phyloP scores from a whole-genome alignment of 2,113 vertebrate species.

The Thunnus thynnus region DNA sequence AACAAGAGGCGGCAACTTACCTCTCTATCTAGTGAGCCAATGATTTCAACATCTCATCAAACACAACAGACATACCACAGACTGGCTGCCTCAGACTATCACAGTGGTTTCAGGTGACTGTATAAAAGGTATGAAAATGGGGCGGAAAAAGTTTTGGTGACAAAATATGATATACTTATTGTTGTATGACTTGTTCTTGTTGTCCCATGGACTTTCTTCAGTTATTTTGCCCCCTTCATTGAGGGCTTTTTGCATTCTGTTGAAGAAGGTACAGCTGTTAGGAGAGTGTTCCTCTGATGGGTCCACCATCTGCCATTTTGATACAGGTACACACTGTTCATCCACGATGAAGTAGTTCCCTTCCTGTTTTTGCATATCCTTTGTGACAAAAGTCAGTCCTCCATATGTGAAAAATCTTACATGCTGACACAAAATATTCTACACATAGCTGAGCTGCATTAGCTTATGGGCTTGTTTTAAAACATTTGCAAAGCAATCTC shows the following conservation, averaged over 20 bases:
- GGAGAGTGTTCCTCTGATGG: conserved; percentile 21
- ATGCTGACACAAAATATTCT: not conserved
- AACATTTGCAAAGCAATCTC: no score
- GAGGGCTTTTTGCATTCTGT: conserved; percentile 20
- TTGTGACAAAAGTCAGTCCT: not conserved
- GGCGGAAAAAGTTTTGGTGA: not conserved
- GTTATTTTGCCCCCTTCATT: conserved; percentile 24
- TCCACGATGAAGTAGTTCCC: conserved; percentile 13
- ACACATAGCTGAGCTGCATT: not conserved
- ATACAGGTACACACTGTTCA: conserved; percentile 20
- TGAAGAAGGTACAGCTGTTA: conserved; percentile 46
- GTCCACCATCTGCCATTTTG: conserved; percentile 54
- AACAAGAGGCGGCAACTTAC: conserved; percentile 17
- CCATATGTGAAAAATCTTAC: not conserved
- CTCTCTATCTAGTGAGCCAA: not conserved
- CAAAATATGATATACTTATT: not conserved
- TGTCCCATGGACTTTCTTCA: not conserved
- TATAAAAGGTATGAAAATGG: not conserved
- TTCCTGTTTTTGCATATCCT: conserved; percentile 18
- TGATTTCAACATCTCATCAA: conserved; percentile 15
- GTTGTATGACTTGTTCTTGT: not conserved
- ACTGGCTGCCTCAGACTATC: conserved; percentile 14
- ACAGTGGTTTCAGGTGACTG: not conserved
- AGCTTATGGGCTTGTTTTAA: not conserved
- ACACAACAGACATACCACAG: conserved; percentile 18